phyloP scores from a whole-genome alignment of 2,113 vertebrate species.

The Dipodomys spectabilis region DNA sequence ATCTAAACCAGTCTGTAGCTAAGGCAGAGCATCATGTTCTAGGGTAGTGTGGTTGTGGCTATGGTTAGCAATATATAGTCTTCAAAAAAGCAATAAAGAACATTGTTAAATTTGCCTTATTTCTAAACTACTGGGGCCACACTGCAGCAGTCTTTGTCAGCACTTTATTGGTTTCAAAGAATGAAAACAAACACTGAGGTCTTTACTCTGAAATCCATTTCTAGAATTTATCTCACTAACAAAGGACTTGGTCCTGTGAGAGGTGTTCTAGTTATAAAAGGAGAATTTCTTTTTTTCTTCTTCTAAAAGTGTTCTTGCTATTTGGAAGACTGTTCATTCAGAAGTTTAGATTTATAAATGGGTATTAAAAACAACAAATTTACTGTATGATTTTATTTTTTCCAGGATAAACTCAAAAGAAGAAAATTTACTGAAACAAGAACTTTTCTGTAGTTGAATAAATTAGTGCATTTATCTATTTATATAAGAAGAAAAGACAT shows the following conservation, averaged over 20 bases:
- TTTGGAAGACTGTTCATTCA: slow-evolving; percentile 48
- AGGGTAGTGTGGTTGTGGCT: background rate
- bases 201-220: slow-evolving; percentile 58
- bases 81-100: slow-evolving; percentile 45
- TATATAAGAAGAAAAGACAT: slow-evolving; percentile 63
- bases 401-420: slow-evolving; percentile 55
- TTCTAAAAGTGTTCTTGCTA: slow-evolving; percentile 26
- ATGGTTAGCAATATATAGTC: background rate
- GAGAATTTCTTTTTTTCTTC: background rate
- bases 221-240: slow-evolving; percentile 46
- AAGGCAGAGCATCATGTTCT: background rate
- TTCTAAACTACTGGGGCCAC: slow-evolving; percentile 8
- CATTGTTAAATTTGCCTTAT: background rate
- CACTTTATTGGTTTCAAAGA: slow-evolving; percentile 52
- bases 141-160: background rate
- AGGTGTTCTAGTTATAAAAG: slow-evolving; percentile 39
- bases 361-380: background rate
- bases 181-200: slow-evolving; percentile 53
- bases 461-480: slow-evolving; percentile 72
- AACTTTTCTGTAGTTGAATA: slow-evolving; percentile 41
- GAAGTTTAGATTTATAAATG: slow-evolving; percentile 36
- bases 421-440: slow-evolving; percentile 74
- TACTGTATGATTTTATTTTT: slow-evolving; percentile 40
- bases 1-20: background rate
- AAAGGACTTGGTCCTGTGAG: slow-evolving; percentile 47